Evolutionary conservation across 2,113 vertebrate species (phyloP).

Genomic region (Semnornis frantzii): DNA sequence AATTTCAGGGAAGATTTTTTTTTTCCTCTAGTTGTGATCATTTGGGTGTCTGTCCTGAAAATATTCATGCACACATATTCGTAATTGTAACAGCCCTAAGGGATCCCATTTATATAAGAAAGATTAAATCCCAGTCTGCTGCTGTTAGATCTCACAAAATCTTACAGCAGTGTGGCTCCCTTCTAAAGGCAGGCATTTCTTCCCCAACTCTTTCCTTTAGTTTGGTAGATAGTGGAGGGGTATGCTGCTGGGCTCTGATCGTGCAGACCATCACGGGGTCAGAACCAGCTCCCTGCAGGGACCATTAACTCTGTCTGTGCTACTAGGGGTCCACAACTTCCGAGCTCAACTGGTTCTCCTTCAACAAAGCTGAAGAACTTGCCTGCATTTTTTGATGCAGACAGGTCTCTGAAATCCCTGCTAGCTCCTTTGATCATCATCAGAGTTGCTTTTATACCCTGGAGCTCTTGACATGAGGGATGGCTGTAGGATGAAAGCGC

Average conservation of each 20-base stretch:
- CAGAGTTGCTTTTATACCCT: not conserved
- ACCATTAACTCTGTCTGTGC: not conserved
- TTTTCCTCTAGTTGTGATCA: not conserved
- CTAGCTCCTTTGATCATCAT: not conserved
- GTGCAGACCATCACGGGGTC: fast-evolving
- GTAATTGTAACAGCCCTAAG: not conserved
- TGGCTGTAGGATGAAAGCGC: not conserved
- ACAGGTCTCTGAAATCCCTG: not conserved
- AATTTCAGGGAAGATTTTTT: not conserved
- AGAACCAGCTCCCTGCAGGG: not conserved
- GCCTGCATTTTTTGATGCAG: not conserved
- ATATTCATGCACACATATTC: not conserved
- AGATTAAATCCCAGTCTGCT: not conserved
- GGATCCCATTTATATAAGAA: not conserved
- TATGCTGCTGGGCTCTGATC: not conserved
- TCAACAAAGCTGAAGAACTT: not conserved
- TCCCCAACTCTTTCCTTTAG: not conserved
- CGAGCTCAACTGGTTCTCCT: not conserved
- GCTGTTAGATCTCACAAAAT: not conserved
- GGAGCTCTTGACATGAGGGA: not conserved
- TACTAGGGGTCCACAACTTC: not conserved
- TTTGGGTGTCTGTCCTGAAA: not conserved
- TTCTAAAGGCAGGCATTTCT: not conserved
- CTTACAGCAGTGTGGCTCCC: fast-evolving
- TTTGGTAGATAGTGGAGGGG: fast-evolving